Conservation (phyloP, 1,140 invertebrate genomes). For the Aphaenogaster rudis region DNA sequence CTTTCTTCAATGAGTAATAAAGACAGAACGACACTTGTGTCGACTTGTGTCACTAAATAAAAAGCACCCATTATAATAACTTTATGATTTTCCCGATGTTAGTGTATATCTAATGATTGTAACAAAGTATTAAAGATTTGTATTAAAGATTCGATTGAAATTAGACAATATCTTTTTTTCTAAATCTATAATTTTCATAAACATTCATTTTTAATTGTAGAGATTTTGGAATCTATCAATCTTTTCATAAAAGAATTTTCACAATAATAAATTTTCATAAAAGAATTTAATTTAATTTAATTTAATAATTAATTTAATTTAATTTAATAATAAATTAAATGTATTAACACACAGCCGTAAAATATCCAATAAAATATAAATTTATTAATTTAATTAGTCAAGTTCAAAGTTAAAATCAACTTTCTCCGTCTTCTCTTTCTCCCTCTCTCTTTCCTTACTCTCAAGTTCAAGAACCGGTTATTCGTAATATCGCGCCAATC, state of each 20-base stretch:
- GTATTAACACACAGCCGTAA: no score
- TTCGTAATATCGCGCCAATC: slow-evolving; percentile 41
- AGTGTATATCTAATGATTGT: not conserved
- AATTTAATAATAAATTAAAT: no score
- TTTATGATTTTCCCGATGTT: not conserved
- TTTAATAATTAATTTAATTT: not conserved
- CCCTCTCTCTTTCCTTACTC: not conserved
- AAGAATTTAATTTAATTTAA: not conserved
- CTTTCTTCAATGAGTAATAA: no score
- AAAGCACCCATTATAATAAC: no score
- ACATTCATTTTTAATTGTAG: not conserved
- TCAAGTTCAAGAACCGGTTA: no score
- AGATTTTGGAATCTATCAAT: no score
- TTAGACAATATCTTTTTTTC: not conserved
- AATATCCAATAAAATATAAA: no score
- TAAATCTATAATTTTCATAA: not conserved
- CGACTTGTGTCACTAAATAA: no score
- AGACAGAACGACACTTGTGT: no score
- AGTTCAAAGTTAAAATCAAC: not conserved
- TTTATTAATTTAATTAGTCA: no score
- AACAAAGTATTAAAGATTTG: not conserved
- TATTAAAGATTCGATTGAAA: not conserved
- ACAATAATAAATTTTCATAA: not conserved
- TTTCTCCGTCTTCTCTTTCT: not conserved
- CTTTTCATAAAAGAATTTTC: not conserved